phyloP scores from a whole-genome alignment of 2,797 vertebrate genomes.

The Bufotes viridis region DNA sequence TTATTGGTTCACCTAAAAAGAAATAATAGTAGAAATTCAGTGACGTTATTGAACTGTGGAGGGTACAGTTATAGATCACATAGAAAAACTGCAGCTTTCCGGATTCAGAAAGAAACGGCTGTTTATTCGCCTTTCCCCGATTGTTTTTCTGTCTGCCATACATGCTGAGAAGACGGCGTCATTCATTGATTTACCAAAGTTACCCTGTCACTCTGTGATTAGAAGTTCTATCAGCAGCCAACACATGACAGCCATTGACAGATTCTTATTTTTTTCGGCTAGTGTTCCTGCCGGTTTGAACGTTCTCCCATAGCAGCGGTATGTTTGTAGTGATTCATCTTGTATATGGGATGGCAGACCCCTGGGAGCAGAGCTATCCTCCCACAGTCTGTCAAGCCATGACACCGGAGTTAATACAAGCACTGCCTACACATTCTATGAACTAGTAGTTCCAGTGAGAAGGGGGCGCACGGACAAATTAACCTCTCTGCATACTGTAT shows the following conservation, averaged over 20 bases:
- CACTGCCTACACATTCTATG: slow-evolving; percentile 45
- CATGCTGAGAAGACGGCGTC: background rate
- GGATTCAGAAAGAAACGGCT: background rate
- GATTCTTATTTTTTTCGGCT: background rate
- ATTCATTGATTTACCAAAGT: background rate
- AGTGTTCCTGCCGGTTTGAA: slow-evolving; percentile 6
- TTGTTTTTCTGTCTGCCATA: background rate
- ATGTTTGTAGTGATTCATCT: slow-evolving; percentile 52
- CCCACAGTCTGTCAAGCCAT: slow-evolving; percentile 56
- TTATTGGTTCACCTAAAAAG: background rate
- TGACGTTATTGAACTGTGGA: background rate
- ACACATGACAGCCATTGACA: slow-evolving; percentile 4
- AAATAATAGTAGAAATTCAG: background rate
- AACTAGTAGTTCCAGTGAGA: slow-evolving; percentile 33
- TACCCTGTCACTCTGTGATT: slow-evolving; percentile 1
- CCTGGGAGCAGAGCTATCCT: slow-evolving; percentile 52
- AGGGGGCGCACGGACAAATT: slow-evolving; percentile 32
- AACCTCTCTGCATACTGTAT: background rate
- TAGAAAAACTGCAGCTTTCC: background rate
- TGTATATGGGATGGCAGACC: slow-evolving; percentile 51
- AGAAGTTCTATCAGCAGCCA: background rate
- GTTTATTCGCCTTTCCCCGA: background rate
- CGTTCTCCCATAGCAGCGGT: slow-evolving; percentile 21
- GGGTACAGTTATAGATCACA: background rate
- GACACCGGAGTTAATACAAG: slow-evolving; percentile 46